These are phyloP conservation scores for Ginglymostoma cirratum DNA, from an alignment of 2,113 vertebrate species.

Conservation along the genomic window DNA sequence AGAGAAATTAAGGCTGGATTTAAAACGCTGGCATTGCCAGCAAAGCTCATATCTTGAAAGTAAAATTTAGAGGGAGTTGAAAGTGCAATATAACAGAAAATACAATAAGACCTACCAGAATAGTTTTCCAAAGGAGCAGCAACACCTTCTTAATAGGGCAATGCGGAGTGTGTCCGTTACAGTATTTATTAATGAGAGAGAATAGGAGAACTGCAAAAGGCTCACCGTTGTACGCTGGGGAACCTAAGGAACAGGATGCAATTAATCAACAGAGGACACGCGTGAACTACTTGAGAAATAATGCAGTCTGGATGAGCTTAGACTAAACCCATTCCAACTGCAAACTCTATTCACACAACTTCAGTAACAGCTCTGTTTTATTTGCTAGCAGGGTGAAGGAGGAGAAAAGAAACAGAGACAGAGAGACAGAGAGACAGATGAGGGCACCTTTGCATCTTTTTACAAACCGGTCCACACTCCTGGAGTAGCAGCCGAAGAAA, in stretches of 20 bases:
- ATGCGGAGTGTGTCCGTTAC: conserved; percentile 88
- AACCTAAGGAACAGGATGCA: conserved; percentile 55
- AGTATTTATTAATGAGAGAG: conserved; percentile 95
- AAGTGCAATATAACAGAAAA: neutral
- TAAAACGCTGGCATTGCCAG: neutral
- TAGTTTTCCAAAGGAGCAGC: conserved; percentile 89
- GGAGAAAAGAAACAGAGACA: neutral
- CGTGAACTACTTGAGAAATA: neutral
- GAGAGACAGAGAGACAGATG: neutral
- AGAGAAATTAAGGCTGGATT: neutral
- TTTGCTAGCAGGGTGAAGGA: neutral
- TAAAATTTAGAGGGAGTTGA: neutral
- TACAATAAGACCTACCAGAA: conserved; percentile 69
- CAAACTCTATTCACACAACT: neutral
- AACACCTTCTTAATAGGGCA: conserved; percentile 98
- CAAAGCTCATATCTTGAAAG: neutral
- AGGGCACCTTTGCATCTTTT: neutral
- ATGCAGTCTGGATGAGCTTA: neutral
- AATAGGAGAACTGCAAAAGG: conserved; percentile 87
- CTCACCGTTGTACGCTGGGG: conserved; percentile 74
- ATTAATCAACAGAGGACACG: neutral
- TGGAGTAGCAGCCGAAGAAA: neutral
- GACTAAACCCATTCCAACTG: neutral
- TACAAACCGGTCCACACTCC: neutral
- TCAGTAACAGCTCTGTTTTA: neutral